A percentile compares a stretch with the other conserved stretches of the same genome.
Conservation (phyloP, 2,113 vertebrate genomes). For the Centrocercus urophasianus region DNA sequence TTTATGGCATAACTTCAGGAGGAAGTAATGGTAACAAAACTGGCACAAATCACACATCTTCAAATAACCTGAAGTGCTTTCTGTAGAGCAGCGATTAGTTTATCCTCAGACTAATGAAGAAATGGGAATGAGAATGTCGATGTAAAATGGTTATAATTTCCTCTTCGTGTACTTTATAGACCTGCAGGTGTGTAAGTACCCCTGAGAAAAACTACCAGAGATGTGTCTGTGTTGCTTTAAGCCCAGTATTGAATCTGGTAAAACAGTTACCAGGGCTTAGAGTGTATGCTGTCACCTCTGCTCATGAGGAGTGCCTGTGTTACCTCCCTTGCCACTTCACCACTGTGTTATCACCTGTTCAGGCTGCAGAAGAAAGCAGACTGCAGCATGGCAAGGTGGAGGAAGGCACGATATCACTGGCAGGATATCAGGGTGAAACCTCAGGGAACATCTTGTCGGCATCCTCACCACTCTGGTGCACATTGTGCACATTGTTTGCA, state of each 20-base stretch:
- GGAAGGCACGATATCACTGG: rapidly evolving
- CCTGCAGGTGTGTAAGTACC: neutral
- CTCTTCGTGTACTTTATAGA: neutral
- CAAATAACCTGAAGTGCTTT: neutral
- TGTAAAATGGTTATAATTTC: neutral
- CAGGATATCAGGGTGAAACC: neutral
- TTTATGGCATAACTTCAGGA: neutral
- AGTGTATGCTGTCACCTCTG: neutral
- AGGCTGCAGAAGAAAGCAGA: neutral
- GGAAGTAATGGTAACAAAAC: neutral
- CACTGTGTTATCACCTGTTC: neutral
- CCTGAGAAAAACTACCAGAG: neutral
- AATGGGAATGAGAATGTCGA: neutral
- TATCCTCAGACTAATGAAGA: neutral
- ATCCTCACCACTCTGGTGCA: rapidly evolving
- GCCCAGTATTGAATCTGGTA: neutral
- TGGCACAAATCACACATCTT: neutral
- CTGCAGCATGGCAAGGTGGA: neutral
- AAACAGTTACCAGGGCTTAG: neutral
- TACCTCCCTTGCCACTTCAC: neutral
- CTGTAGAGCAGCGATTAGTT: neutral
- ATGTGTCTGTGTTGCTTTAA: neutral
- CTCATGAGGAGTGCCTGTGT: neutral
- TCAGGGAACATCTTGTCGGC: rapidly evolving
- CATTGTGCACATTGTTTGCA: neutral